These are phyloP conservation scores for Danaus plexippus DNA, from an alignment of 1,140 invertebrate species.

Conservation along the genomic window DNA sequence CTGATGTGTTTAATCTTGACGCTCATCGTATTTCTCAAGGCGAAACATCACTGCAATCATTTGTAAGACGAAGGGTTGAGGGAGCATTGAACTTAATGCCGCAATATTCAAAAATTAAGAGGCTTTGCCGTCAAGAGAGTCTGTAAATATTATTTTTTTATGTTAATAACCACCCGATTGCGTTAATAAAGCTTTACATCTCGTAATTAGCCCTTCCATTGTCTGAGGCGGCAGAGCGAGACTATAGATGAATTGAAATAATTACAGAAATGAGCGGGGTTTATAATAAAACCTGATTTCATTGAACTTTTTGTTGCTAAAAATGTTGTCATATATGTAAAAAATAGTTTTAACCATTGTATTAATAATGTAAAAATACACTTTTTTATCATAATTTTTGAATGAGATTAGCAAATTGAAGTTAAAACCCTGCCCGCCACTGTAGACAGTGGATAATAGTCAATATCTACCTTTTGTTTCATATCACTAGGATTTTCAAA, in stretches of 20 bases:
- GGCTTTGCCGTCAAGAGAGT: slow-evolving; percentile 33
- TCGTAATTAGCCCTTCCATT: slow-evolving; percentile 64
- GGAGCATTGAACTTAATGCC: slow-evolving; percentile 53
- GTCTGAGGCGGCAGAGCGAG: slow-evolving; percentile 43
- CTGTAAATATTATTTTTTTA: slow-evolving; percentile 71
- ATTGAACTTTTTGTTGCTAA: no score
- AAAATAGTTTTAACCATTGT: no score
- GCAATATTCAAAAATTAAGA: slow-evolving; percentile 69
- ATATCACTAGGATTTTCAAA: not conserved
- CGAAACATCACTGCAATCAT: slow-evolving; percentile 63
- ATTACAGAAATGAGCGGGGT: slow-evolving; percentile 20
- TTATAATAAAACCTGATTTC: no score
- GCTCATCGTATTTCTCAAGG: slow-evolving; percentile 56
- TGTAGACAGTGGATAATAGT: no score
- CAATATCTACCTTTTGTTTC: no score
- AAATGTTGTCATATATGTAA: no score
- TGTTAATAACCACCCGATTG: slow-evolving; percentile 67
- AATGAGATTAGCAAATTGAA: no score
- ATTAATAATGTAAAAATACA: no score
- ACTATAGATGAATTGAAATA: slow-evolving; percentile 47
- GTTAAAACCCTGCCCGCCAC: no score
- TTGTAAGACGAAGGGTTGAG: slow-evolving; percentile 63
- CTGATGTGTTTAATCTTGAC: slow-evolving; percentile 59
- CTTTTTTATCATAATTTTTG: no score
- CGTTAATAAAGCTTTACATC: slow-evolving; percentile 71